Base-by-base conservation (phyloP, 2,888 invertebrate genomes). In the Tineola bisselliella region DNA sequence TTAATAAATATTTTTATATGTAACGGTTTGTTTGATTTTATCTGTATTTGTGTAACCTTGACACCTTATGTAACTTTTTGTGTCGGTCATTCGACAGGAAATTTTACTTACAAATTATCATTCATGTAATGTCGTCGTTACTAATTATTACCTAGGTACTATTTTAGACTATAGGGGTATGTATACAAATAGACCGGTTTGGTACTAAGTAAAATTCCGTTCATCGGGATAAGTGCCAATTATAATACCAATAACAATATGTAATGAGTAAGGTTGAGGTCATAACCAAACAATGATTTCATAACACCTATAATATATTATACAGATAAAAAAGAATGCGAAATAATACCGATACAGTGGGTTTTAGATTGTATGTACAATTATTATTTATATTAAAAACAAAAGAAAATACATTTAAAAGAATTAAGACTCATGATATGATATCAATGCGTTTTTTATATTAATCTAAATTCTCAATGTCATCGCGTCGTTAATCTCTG, bases 1-100 rank as follows among this genome's bases (percentile, higher is more conserved):
- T 88, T 88, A 88, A 88, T 88, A 88, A 88, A 88, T 88, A 88
- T 88, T 88, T 88, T 88, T 88, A 88, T 88, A 88, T 86, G 87
- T 88, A 88, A 11, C 63, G 62, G 65, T 68, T 65, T 72, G 75
- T 81, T 81, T 80, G 61, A 72, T 72, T 25, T 77, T 62, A 19
- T 60, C 62, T 25, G 18, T 18, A 38, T 54, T 38, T 38, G 38
- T n/a, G 38, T 38, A 38, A 38, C 38, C 38, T 38, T 38, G 38
- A 38, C 38, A 38, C n/a, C 38, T 38, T 38, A 38, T 38, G 38
- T 38, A 38, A 38, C 38, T 6, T 8, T 8, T 38, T 38, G n/a
- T 10, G 10, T 38, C 10, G 10, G 38, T 10, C 10, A 10, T 6
- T 38, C 38, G 3, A 38, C n/a, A 38, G 10, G n/a, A 31, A 31